Evolutionary conservation across 2,797 vertebrate species (phyloP), one percentile per base, ranked within the genome.

Genomic region (Muscicapa comitata): DNA sequence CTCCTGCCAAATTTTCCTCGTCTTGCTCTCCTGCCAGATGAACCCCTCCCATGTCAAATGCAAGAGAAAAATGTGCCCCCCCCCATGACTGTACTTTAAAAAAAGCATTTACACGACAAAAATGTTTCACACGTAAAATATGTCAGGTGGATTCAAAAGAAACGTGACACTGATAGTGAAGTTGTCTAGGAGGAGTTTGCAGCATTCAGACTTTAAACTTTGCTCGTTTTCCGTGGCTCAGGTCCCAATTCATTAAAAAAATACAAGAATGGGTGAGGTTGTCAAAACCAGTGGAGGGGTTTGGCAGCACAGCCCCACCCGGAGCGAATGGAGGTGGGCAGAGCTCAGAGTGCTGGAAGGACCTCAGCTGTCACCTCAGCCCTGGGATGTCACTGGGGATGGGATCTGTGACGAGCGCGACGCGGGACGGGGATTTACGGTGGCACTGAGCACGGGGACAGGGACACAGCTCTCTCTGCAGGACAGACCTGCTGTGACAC

Each of bases 131-230:
- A 89, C 47, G 59, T 84, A 63, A 96, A 94, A 68, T 45, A 95
- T 96, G 93, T 95, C 91, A 33, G 97, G 97, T 97, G 98, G 93
- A 95, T 94, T 95, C 76, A 91, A 97, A 97, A 96, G 96, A 96
- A 98, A 97, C 0, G 92, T 98, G 97, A 96, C 95, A 95, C 57
- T 98, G 98, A 97, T 97, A 98, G 98, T 98, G 97, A 98, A 98
- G 96, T 96, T 96, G 97, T 97, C 97, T 97, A 97, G 96, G 97
- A 97, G 86, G 95, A 90, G 96, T 94, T 70, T 70, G 94, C 93
- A 86, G 94, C 93, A 89, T 71, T 87, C 40, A 80, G 88, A 45
- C 90, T 63, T 63, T 86, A 55, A 88, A 38, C 68, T 71, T 93
- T 63, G 80, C 86, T 92, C 7, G 0, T 91, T 93, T 93, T 86